Evolutionary conservation across 2,797 vertebrate species (phyloP), one percentile per base, ranked within the genome.

Genomic region (Esox lucius): DNA sequence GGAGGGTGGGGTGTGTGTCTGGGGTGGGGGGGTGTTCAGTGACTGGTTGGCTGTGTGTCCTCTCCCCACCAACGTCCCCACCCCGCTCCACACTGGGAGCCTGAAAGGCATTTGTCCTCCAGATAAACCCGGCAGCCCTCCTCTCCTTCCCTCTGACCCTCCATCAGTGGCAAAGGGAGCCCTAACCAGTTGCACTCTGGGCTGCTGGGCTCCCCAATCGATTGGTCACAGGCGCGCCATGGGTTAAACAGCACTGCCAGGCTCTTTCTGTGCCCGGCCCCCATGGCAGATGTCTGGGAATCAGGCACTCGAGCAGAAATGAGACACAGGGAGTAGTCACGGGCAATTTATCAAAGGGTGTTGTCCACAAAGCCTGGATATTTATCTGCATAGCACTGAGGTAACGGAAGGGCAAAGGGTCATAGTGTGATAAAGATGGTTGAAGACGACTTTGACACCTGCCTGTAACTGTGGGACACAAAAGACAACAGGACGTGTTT

Each of bases 201-300:
- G 74, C 69, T 68, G 76, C 31, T 53, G 68, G 73, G 72, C 12
- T 17, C 56, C 72, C 68, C 81, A 85, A 84, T 81, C 66, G 78
- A 91, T 91, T 93, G 88, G 90, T 88, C 87, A 90, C 24, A 77
- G 88, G 78, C 39, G 19, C 68, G 75, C 75, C 68, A 73, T 33
- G 72, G 56, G 79, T 74, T 84, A 87, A 84, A 86, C 81, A 82
- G 81, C 85, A 79, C 77, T 71, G 70, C 82, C 78, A 82, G 68
- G 71, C 71, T 75, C 78, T 75, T 24, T 68, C 61, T 15, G 77
- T 72, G 78, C 76, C 80, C 69, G 67, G 72, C 73, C 76, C 71
- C 76, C 74, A 66, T 80, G 73, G 79, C 73, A 87, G 82, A 88
- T 83, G 86, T 86, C 86, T 85, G 78, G 81, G 83, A 86, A 77